Conservation (phyloP, 2,888 invertebrate species). For the Heliconius cydno region DNA sequence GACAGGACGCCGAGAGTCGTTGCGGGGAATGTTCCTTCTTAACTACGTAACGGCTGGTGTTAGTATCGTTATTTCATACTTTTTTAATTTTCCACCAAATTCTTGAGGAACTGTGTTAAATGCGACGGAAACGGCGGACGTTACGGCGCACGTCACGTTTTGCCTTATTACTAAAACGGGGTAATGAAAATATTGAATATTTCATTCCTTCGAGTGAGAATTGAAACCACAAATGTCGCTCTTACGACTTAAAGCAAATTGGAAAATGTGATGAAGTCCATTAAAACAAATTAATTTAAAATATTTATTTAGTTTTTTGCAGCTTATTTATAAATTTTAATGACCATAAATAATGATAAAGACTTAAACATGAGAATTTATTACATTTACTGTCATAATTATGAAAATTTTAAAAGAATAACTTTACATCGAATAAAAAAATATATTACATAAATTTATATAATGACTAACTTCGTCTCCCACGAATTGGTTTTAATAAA, state of each 20-base stretch:
- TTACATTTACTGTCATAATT: too few relatives aligned
- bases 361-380: neutral
- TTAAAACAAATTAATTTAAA: neutral
- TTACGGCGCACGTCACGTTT: too few relatives aligned
- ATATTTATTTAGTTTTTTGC: conserved; percentile 4
- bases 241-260: neutral
- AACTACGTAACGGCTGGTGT: conserved; percentile 16
- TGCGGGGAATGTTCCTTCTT: conserved; percentile 49
- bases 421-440: too few relatives aligned
- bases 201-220: too few relatives aligned
- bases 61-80: neutral
- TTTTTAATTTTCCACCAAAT: too few relatives aligned
- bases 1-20: conserved; percentile 66
- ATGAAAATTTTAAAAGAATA: neutral
- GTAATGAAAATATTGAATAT: too few relatives aligned
- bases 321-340: neutral
- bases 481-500: neutral
- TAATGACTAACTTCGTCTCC: conserved; percentile 1
- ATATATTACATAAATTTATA: neutral
- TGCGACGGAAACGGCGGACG: too few relatives aligned
- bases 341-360: neutral
- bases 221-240: too few relatives aligned
- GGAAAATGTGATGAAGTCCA: neutral
- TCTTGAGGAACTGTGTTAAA: too few relatives aligned
- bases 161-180: too few relatives aligned